These are phyloP conservation scores for Apodemus agrarius DNA, from an alignment of 2,797 vertebrate genomes.

Conservation along the genomic window DNA sequence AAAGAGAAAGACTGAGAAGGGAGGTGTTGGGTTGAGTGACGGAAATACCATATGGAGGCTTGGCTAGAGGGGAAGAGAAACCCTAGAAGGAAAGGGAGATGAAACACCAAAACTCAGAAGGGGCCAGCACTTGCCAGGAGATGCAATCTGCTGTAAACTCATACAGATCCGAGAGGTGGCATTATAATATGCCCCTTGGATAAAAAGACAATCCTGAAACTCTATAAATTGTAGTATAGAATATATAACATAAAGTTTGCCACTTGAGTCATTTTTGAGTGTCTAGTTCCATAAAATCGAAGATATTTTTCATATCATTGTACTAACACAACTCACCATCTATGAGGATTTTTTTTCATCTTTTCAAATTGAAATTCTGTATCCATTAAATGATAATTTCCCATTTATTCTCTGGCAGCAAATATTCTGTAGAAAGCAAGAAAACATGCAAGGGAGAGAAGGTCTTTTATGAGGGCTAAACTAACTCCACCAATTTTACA, in stretches of 20 bases:
- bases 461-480: not conserved
- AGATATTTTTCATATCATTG: not conserved
- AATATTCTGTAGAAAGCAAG: not conserved
- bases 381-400: not conserved
- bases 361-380: not conserved
- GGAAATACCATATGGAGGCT: constrained; percentile 75
- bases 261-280: not conserved
- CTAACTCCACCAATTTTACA: not conserved
- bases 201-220: not conserved
- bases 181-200: not conserved
- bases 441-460: not conserved
- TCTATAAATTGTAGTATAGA: not conserved
- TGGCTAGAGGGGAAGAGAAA: constrained; percentile 63
- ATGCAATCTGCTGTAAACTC: not conserved
- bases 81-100: constrained; percentile 56
- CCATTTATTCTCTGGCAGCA: not conserved
- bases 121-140: not conserved
- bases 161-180: rapidly evolving
- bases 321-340: not conserved
- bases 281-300: not conserved
- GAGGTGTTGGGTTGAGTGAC: constrained; percentile 78
- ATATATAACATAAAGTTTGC: not conserved
- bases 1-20: constrained; percentile 50
- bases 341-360: not conserved
- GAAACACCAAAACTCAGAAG: not conserved